Conservation (phyloP, 2,797 vertebrate species). For the Ctenochaetus hawaiiensis region DNA sequence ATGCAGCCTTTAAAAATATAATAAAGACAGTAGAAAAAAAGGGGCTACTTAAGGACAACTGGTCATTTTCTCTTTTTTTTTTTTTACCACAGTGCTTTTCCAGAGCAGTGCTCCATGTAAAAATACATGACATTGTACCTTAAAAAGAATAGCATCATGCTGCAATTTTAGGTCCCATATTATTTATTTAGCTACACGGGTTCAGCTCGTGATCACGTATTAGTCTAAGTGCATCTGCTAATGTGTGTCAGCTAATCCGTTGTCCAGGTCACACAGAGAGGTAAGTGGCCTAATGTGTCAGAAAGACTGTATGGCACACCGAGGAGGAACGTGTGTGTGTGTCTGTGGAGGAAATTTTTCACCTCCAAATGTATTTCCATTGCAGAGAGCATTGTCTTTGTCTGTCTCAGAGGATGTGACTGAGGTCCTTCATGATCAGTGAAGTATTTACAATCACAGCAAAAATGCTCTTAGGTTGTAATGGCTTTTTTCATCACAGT, state of each 20-base stretch:
- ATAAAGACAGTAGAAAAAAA: not conserved
- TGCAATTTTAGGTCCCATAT: constrained; percentile 4
- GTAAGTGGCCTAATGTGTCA: constrained; percentile 45
- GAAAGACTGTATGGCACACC: constrained; percentile 9
- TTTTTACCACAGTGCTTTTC: not conserved
- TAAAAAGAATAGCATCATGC: not conserved
- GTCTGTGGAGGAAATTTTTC: not conserved
- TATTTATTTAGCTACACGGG: constrained; percentile 11
- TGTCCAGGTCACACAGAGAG: constrained; percentile 27
- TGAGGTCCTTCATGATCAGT: not conserved
- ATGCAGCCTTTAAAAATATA: not conserved
- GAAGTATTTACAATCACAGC: not conserved
- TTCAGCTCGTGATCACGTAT: constrained; percentile 3
- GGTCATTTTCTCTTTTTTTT: no score
- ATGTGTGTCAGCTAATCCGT: constrained; percentile 33
- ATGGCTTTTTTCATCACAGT: no score
- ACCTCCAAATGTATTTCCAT: not conserved
- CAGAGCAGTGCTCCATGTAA: not conserved
- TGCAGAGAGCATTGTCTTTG: not conserved
- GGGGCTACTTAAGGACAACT: not conserved
- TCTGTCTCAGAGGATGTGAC: not conserved
- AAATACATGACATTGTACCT: not conserved
- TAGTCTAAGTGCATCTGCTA: constrained; percentile 31
- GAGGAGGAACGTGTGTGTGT: not conserved
- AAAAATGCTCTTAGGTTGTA: not conserved